Evolutionary conservation across 2,888 invertebrate species (phyloP).

Genomic region (Syrista parreyssii): DNA sequence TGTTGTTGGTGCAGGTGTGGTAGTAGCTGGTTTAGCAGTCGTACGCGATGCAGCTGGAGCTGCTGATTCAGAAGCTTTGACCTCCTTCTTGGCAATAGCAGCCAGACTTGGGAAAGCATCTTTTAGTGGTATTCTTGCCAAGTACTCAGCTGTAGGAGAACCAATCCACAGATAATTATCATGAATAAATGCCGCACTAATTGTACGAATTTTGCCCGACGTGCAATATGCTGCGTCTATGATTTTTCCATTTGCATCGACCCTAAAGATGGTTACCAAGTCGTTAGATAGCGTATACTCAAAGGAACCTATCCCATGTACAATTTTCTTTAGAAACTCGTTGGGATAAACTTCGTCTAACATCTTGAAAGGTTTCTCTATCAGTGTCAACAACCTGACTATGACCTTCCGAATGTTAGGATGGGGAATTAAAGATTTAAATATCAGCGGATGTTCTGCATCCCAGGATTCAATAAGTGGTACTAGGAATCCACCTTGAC

Average conservation of each 20-base stretch:
- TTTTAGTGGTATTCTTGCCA: constrained; percentile 74
- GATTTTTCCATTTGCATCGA: constrained; percentile 80
- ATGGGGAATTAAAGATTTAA: constrained; percentile 71
- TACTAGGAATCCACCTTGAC: constrained; percentile 77
- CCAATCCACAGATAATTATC: constrained; percentile 76
- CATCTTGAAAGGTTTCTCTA: constrained; percentile 74
- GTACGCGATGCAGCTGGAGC: constrained; percentile 17
- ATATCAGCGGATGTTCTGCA: constrained; percentile 70
- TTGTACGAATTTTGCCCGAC: constrained; percentile 68
- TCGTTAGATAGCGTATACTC: constrained; percentile 23
- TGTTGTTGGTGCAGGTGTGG: constrained; percentile 23
- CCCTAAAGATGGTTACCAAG: constrained; percentile 64
- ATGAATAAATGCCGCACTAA: constrained; percentile 77
- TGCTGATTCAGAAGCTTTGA: not conserved
- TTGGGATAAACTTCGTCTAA: constrained; percentile 76
- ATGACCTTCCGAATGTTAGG: constrained; percentile 76
- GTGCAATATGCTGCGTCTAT: constrained; percentile 75
- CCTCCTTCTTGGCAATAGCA: not conserved
- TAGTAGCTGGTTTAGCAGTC: constrained; percentile 28
- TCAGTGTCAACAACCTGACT: constrained; percentile 70
- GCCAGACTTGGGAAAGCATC: constrained; percentile 56
- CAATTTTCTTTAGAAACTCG: constrained; percentile 71
- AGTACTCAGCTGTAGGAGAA: constrained; percentile 75
- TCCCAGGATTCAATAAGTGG: constrained; percentile 71
- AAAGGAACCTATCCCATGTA: constrained; percentile 66